Evolutionary conservation across 1,140 invertebrate species (phyloP), one percentile per base, ranked within the genome.

Genomic region (Apis laboriosa): DNA sequence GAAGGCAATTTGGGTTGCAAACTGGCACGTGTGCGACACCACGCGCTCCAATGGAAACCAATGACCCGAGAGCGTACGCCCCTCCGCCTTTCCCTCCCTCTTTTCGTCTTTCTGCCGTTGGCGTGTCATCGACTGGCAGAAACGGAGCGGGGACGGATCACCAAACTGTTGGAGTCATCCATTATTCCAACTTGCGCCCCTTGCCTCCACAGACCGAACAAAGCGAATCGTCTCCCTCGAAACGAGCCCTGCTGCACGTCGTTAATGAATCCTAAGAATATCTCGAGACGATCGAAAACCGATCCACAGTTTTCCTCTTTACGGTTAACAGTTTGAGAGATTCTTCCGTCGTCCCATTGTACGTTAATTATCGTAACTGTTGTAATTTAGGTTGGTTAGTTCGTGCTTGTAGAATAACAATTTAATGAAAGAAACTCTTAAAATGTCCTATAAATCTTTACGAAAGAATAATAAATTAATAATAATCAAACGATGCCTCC

Each of bases 71-170:
- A 70, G 21, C 53, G n/a, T 60, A 66, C 13, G 56, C 2, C 58
- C 68, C 66, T n/a, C 51, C 51, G 24, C 11, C 34, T 77, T 71
- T 66, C 53, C 60, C 2, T 58, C 49, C 55, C 63, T 51, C 43
- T 73, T n/a, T 64, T 53, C 49, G 56, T 73, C 24, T 73, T 77
- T 70, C 75, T 60, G 61, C 9, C 58, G 43, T 77, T 73, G 71
- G 72, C 24, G 43, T 80, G 83, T 82, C 80, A 77, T 83, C 79
- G 84, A 72, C 24, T 66, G 67, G n/a, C 80, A 66, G 72, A n/a
- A 63, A 82, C 63, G 58, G 34, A 80, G n/a, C 73, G 11, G 49
- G 53, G 56, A 83, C 81, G 75, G 74, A 83, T 85, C 78, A 79
- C 76, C 68, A 68, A 43, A 67, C 56, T 51, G 34, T 34, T 34